Evolutionary conservation across 2,888 invertebrate genomes (phyloP).

Genomic region (Lottia gigantea): DNA sequence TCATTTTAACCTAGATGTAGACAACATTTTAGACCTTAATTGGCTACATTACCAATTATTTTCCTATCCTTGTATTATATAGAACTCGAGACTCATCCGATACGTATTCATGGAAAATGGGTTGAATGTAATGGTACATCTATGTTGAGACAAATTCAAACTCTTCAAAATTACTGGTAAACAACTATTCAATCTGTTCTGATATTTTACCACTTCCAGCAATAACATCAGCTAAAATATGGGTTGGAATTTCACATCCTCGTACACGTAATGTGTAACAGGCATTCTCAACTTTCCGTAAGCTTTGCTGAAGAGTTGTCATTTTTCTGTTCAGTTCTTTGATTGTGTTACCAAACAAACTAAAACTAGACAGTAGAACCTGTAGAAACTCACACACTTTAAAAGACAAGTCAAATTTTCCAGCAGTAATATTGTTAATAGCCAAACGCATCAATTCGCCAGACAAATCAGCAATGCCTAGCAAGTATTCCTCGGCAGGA

Average conservation of each 20-base stretch:
- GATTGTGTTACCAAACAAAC: constrained; percentile 72
- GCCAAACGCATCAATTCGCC: constrained; percentile 92
- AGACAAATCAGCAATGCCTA: constrained; percentile 87
- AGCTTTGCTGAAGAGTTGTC: constrained; percentile 78
- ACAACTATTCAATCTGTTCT: neutral
- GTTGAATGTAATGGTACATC: no score
- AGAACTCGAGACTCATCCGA: no score
- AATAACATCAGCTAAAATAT: constrained; percentile 74
- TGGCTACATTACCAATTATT: no score
- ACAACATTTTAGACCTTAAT: no score
- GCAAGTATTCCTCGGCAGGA: constrained; percentile 73
- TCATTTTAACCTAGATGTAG: no score
- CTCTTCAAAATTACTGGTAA: neutral
- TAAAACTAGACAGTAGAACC: constrained; percentile 70
- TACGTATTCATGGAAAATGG: no score
- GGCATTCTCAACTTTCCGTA: constrained; percentile 85
- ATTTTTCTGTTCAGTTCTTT: constrained; percentile 80
- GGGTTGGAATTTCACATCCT: constrained; percentile 82
- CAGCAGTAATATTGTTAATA: constrained; percentile 81
- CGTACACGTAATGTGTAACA: constrained; percentile 84
- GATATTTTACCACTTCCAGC: constrained; percentile 9
- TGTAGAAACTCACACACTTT: constrained; percentile 77
- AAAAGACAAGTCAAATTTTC: constrained; percentile 61
- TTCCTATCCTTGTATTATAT: no score
- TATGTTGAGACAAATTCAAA: no score